Evolutionary conservation across 1,140 invertebrate genomes (phyloP).

Genomic region (Laupala kohalensis): DNA sequence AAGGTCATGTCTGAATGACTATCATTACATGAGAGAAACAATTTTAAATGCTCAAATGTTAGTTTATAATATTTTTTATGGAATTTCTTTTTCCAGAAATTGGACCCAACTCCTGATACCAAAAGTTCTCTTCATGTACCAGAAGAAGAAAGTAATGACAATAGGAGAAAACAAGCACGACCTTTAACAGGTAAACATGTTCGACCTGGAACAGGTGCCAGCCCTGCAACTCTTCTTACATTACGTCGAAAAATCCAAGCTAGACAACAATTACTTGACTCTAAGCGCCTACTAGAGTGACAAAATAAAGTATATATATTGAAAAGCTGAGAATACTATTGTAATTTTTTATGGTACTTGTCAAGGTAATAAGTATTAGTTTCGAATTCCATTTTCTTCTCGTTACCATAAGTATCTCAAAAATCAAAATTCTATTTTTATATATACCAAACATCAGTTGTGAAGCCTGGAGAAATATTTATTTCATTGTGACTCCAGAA

Average conservation of each 20-base stretch:
- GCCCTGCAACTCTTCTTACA: constrained; percentile 30
- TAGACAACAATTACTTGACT: constrained; percentile 22
- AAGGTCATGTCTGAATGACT: no score
- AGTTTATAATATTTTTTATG: neutral
- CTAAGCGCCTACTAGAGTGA: neutral
- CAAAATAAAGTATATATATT: no score
- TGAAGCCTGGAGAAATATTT: no score
- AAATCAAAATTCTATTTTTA: no score
- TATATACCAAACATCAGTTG: no score
- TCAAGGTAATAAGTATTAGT: no score
- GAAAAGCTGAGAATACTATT: no score
- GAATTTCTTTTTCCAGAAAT: neutral
- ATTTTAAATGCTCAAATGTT: neutral
- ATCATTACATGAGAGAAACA: no score
- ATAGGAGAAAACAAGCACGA: constrained; percentile 13
- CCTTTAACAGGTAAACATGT: constrained; percentile 34
- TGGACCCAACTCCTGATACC: neutral
- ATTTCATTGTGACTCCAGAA: no score
- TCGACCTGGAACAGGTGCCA: constrained; percentile 34
- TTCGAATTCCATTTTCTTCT: no score
- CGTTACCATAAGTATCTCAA: no score
- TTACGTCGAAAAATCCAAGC: constrained; percentile 33
- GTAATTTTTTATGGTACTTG: no score
- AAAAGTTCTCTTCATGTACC: neutral
- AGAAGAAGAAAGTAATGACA: constrained; percentile 4